Percentiles rank a stretch among this genome's conserved stretches.
Conservation (phyloP, 2,113 vertebrate species). For the Leucopternis melanops region DNA sequence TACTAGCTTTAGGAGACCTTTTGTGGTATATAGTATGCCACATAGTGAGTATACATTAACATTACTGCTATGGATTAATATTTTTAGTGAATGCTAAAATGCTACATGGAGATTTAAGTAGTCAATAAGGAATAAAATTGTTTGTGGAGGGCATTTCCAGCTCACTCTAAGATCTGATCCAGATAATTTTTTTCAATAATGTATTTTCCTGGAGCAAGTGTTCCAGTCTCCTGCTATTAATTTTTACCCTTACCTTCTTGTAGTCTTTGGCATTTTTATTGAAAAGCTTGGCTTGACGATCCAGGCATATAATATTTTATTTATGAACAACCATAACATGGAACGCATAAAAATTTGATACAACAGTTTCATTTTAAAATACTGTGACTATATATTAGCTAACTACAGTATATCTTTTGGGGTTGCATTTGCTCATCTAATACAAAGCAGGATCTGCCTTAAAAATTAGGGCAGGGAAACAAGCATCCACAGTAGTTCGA, state of each 20-base stretch:
- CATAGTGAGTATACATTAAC: neutral
- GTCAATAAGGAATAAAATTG: neutral
- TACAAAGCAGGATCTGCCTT: neutral
- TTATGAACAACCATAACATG: neutral
- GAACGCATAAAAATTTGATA: neutral
- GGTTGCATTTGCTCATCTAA: neutral
- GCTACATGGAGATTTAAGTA: neutral
- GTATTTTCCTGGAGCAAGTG: neutral
- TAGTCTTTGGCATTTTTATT: neutral
- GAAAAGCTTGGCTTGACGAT: neutral
- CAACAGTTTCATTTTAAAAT: neutral
- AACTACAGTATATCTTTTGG: neutral
- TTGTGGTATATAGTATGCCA: neutral
- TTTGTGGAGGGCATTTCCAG: neutral
- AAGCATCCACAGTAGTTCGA: neutral
- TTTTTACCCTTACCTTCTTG: neutral
- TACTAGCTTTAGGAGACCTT: neutral
- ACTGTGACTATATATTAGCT: neutral
- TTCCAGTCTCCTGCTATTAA: neutral
- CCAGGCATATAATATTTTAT: neutral
- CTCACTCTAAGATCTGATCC: neutral
- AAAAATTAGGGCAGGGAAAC: neutral
- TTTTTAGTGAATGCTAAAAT: neutral
- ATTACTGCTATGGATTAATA: neutral
- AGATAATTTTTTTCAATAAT: neutral